A percentile compares a stretch with the other conserved stretches of the same genome.
These are phyloP conservation scores for Gymnobelideus leadbeateri DNA, from an alignment of 2,113 vertebrate species.

Conservation along the genomic window DNA sequence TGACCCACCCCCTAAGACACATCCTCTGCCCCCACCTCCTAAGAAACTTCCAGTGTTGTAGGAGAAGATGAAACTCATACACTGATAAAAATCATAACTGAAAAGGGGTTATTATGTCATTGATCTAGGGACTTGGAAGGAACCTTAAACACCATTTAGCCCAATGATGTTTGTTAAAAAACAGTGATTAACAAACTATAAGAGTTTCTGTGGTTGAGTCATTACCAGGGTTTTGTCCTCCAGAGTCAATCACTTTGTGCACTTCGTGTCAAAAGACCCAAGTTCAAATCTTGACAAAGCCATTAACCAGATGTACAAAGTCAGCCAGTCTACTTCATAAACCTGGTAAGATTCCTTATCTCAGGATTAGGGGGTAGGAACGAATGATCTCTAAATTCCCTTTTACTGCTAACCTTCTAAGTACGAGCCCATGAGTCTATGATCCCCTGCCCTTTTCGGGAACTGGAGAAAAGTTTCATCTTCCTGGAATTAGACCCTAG, in stretches of 20 bases:
- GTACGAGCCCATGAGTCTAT: conserved; percentile 57
- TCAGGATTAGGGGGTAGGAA: background rate
- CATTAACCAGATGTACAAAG: background rate
- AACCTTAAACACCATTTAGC: background rate
- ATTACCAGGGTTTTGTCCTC: conserved; percentile 61
- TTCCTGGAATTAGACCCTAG: conserved; percentile 68
- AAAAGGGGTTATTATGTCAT: background rate
- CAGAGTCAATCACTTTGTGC: conserved; percentile 60
- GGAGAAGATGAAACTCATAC: background rate
- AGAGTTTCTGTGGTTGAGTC: conserved; percentile 55
- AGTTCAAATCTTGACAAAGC: background rate
- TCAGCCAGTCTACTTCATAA: background rate
- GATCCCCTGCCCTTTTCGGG: accelerated
- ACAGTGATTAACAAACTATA: conserved; percentile 53
- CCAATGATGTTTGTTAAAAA: background rate
- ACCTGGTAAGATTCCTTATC: background rate
- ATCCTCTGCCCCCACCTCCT: background rate
- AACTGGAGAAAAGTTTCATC: background rate
- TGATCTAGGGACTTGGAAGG: background rate
- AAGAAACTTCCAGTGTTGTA: background rate
- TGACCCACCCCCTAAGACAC: background rate
- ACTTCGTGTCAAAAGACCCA: background rate
- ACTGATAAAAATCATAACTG: background rate
- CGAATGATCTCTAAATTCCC: background rate
- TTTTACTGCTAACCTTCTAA: background rate